Base-by-base conservation (phyloP, 2,888 invertebrate species). In the Colostygia pectinataria region DNA sequence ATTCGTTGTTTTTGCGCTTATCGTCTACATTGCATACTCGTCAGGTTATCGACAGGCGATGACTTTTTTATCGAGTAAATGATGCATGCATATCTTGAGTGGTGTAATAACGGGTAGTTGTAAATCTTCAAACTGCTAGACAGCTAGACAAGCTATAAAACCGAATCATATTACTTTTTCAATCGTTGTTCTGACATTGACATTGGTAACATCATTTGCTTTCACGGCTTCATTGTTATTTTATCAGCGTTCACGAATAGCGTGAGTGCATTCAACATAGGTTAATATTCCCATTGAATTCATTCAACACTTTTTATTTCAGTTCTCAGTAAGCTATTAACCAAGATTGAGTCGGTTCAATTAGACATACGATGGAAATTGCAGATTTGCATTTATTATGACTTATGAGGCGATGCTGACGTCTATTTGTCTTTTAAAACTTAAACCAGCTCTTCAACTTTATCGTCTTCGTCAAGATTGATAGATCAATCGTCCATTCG, bases 261-360 rank as follows among this genome's bases (percentile, higher is more conserved):
- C 71, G 70, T 71, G 68, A 44, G 55, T 53, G 54, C 36, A 46
- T 44, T 59, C 59, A 55, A 63, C 63, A 61, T 51, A 24, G 49
- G 32, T 54, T 44, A 50, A 43, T 46, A 64, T 62, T 65, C 68
- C 59, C 68, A 61, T 64, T 61, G 63, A 51, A 47, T 46, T 39
- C 46, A 40, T 40, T 40, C 47, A 57, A 37, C 51, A 39, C 57
- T 78, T 77, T 77, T 77, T 73, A 71, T 55, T 40, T 45, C 58
- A 59, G 70, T 78, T 79, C 77, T 67, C 78, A 79, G 69, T 66
- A 71, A 69, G 53, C 60, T 61, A 55, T 57, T 59, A 59, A 46
- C 48, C 13, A 31, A 46, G 43, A 46, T 54, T 43, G 34, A 50
- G 42, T 31, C 33, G n/a, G 46, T 42, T 43, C 28, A 44, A 43